Base-by-base conservation (phyloP, 1,140 invertebrate species). In the Asbolus verrucosus region DNA sequence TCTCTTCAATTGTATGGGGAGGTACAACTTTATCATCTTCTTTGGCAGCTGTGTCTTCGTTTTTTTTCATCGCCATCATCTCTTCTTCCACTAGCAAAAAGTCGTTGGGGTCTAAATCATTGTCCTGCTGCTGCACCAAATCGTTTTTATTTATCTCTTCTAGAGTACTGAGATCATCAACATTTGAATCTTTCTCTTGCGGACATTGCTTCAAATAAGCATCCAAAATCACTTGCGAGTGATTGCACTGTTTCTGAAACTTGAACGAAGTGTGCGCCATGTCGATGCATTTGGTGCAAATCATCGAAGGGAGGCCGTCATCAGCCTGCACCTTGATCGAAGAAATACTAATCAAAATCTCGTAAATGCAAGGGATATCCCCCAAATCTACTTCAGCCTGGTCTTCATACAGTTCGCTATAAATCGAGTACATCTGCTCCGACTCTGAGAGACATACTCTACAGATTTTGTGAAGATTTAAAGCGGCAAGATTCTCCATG, bases 181-280 rank as follows among this genome's bases (percentile, higher is more conserved):
- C 36, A 27, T 27, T 27, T 27, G 2, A 46, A 0, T 19, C 18
- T 41, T 60, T 30, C 31, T 19, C n/a, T 54, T 67, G 31, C 11
- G 43, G 6, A 16, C 15, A 15, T 36, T 75, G 69, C 62, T 61
- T 21, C 16, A 75, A 11, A 62, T 73, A 78, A 6, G 50, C 36
- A 18, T 76, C 69, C 15, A 76, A 59, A 39, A 75, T 68, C 30
- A 38, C 9, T 62, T 78, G 72, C 0, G 76, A 75, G 6, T 59
- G 46, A 27, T 76, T 76, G 38, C 75, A 76, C 36, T 75, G 73
- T 43, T 73, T 71, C 63, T 77, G 76, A 41, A 78, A 78, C 62
- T 70, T 73, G 27, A 71, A 75, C 6, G 70, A 61, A 16, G 60
- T 65, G 11, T 73, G 73, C 6, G 75, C 74, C 24, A 67, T 43